Evolutionary conservation across 2,113 vertebrate species (phyloP).

Genomic region (Odobenus rosmarus): DNA sequence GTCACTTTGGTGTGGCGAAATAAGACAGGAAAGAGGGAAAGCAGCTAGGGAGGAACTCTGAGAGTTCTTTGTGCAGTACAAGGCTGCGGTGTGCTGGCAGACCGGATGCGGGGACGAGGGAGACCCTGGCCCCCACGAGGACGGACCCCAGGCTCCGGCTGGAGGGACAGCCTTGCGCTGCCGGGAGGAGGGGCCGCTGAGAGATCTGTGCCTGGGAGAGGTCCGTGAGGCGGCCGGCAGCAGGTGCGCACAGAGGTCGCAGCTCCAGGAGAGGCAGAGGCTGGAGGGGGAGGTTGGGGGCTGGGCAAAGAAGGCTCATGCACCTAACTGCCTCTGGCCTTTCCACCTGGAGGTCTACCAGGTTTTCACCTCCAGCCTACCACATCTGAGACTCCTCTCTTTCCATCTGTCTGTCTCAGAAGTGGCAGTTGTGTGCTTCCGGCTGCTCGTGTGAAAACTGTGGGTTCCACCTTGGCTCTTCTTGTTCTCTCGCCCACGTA

Average conservation of each 20-base stretch:
- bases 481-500: not conserved
- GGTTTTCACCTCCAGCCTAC: not conserved
- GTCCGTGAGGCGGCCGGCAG: not conserved
- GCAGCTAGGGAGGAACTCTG: not conserved
- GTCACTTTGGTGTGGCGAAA: not conserved
- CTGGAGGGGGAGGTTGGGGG: accelerated
- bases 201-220: not conserved
- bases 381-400: not conserved
- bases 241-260: accelerated
- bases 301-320: not conserved
- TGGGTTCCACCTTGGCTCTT: not conserved
- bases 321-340: not conserved
- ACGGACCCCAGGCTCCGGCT: not conserved
- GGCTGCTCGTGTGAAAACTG: not conserved
- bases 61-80: too few species aligned
- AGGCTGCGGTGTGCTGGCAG: not conserved
- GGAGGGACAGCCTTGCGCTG: not conserved
- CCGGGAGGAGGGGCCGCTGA: not conserved
- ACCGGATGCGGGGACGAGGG: not conserved
- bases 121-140: not conserved
- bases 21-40: not conserved
- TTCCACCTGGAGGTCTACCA: not conserved
- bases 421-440: not conserved
- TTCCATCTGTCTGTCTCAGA: not conserved
- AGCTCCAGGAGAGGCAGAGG: not conserved